Evolutionary conservation across 2,113 vertebrate species (phyloP).

Genomic region (Dascyllus trimaculatus): DNA sequence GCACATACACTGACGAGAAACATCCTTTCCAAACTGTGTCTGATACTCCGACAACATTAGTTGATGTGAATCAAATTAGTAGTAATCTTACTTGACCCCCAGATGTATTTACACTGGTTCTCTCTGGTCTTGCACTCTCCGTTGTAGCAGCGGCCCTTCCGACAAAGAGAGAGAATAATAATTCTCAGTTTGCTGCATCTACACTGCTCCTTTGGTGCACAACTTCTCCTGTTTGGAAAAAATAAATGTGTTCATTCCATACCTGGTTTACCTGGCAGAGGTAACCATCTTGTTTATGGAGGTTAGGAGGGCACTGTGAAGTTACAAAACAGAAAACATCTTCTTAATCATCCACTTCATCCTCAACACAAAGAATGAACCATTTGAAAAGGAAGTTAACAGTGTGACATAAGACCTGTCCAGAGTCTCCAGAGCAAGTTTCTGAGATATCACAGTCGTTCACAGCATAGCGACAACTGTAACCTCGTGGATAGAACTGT

Average conservation of each 20-base stretch:
- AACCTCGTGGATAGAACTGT: conserved; percentile 94
- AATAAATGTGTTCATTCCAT: conserved; percentile 29
- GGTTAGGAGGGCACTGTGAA: conserved; percentile 95
- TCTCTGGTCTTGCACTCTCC: conserved; percentile 98
- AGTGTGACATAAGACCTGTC: conserved; percentile 86
- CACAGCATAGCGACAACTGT: conserved; percentile 93
- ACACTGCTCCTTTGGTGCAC: not conserved
- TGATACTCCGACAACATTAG: not conserved
- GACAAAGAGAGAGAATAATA: conserved; percentile 5
- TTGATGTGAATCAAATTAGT: conserved; percentile 1
- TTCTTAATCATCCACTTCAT: conserved; percentile 1
- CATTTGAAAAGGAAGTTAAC: not conserved
- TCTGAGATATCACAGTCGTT: conserved; percentile 97
- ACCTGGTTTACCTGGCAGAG: conserved; percentile 95
- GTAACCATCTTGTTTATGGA: conserved; percentile 98
- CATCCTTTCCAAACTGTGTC: too few relatives aligned
- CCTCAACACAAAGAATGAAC: too few relatives aligned
- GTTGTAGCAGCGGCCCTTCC: conserved; percentile 95
- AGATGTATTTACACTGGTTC: conserved; percentile 98
- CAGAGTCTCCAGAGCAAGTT: conserved; percentile 95
- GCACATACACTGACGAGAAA: not conserved
- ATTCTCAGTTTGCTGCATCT: not conserved
- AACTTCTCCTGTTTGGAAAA: not conserved
- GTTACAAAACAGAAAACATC: conserved; percentile 32
- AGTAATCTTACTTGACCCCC: conserved; percentile 93